Percentiles rank a stretch among this genome's conserved stretches.
phyloP scores from a whole-genome alignment of 2,797 vertebrate species.

The Carapus acus region DNA sequence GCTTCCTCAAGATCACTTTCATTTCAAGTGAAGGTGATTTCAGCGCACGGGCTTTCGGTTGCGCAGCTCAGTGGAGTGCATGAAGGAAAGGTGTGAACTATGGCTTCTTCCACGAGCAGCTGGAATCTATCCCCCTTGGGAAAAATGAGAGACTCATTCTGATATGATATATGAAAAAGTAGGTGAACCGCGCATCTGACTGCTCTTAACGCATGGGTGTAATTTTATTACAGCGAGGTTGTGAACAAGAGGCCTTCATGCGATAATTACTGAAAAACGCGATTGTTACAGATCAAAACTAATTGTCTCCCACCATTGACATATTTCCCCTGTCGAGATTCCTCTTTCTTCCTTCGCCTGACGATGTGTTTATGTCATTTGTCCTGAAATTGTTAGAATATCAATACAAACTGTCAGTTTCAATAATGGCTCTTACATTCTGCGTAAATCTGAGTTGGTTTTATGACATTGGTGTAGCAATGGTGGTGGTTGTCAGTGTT shows the following conservation, averaged over 20 bases:
- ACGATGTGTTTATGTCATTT: slow-evolving; percentile 29
- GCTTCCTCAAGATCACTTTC: slow-evolving; percentile 55
- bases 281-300: no score
- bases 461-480: slow-evolving; percentile 30
- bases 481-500: slow-evolving; percentile 43
- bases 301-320: slow-evolving; percentile 24
- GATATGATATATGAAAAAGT: slow-evolving; percentile 81
- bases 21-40: slow-evolving; percentile 65
- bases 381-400: slow-evolving; percentile 7
- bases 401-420: slow-evolving; percentile 44
- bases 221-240: slow-evolving; percentile 51
- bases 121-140: slow-evolving; percentile 79
- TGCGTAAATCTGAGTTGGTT: slow-evolving; percentile 11
- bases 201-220: slow-evolving; percentile 46
- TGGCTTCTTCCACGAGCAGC: slow-evolving; percentile 69
- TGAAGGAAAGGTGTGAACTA: slow-evolving; percentile 55
- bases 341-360: slow-evolving; percentile 18
- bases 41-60: slow-evolving; percentile 41
- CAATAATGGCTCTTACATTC: slow-evolving; percentile 38
- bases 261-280: slow-evolving; percentile 15
- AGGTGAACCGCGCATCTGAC: slow-evolving; percentile 57
- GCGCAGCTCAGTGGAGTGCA: slow-evolving; percentile 41
- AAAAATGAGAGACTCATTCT: slow-evolving; percentile 77
- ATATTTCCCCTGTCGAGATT: slow-evolving; percentile 16
- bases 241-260: slow-evolving; percentile 31